phyloP scores from a whole-genome alignment of 2,888 invertebrate genomes.

The Teleiodes luculella region DNA sequence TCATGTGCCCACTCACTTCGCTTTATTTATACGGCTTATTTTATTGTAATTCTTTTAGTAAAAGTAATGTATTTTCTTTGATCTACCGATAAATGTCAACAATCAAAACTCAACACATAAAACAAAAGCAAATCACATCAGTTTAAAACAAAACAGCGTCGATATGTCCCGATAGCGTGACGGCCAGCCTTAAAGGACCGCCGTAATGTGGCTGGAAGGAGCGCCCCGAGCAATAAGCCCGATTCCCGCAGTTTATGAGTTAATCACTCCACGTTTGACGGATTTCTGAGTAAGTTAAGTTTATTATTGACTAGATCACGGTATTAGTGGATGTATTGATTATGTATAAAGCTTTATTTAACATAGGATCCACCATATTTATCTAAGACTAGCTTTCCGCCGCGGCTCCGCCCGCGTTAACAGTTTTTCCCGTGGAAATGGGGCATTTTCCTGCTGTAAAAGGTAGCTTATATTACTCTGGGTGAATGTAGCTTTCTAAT shows the following conservation, averaged over 20 bases:
- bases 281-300: conserved; percentile 51
- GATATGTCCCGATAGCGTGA: conserved; percentile 9
- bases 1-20: not conserved
- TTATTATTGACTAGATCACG: conserved; percentile 38
- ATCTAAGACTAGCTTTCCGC: no score
- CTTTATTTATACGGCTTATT: no score
- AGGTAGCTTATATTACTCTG: no score
- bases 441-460: no score
- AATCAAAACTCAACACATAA: not conserved
- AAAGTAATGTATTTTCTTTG: conserved; percentile 13
- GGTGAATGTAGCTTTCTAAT: no score
- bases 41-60: no score
- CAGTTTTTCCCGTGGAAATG: no score
- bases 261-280: conserved; percentile 71
- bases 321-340: not conserved
- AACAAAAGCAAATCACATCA: not conserved
- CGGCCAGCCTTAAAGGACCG: conserved; percentile 2
- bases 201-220: conserved; percentile 9
- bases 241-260: conserved; percentile 51
- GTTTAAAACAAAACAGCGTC: not conserved
- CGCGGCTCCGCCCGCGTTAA: no score
- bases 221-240: conserved; percentile 3
- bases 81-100: not conserved
- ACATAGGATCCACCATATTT: no score
- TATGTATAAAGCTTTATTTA: no score